phyloP scores from a whole-genome alignment of 2,113 vertebrate genomes.

The Ginglymostoma cirratum region DNA sequence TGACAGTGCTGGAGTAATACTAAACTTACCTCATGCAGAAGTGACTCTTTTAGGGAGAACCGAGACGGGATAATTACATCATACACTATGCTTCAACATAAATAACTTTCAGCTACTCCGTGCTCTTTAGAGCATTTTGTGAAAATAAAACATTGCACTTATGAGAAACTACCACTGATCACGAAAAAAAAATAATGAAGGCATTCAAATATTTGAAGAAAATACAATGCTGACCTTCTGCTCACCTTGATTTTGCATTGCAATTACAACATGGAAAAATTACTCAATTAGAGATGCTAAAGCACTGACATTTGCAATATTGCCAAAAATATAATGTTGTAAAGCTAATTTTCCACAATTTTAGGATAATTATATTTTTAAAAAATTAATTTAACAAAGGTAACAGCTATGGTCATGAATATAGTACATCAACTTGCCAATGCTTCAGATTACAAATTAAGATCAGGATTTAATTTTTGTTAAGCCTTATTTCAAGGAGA shows the following conservation, averaged over 20 bases:
- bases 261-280: not conserved
- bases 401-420: not conserved
- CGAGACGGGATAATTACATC: slow-evolving; percentile 9
- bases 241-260: not conserved
- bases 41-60: not conserved
- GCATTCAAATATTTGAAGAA: not conserved
- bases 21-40: slow-evolving; percentile 21
- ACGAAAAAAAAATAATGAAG: not conserved
- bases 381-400: not conserved
- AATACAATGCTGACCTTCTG: not conserved
- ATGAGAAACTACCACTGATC: not conserved
- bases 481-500: not conserved
- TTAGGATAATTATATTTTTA: not conserved
- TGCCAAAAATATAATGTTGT: not conserved
- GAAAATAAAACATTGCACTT: slow-evolving; percentile 28
- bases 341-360: not conserved
- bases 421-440: not conserved
- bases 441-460: not conserved
- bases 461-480: not conserved
- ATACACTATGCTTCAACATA: not conserved
- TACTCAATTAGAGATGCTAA: not conserved
- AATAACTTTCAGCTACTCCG: not conserved
- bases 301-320: not conserved
- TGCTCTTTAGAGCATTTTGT: not conserved
- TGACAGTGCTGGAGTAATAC: not conserved